Conservation (phyloP, 2,888 invertebrate genomes). For the Tenthredo distinguenda region DNA sequence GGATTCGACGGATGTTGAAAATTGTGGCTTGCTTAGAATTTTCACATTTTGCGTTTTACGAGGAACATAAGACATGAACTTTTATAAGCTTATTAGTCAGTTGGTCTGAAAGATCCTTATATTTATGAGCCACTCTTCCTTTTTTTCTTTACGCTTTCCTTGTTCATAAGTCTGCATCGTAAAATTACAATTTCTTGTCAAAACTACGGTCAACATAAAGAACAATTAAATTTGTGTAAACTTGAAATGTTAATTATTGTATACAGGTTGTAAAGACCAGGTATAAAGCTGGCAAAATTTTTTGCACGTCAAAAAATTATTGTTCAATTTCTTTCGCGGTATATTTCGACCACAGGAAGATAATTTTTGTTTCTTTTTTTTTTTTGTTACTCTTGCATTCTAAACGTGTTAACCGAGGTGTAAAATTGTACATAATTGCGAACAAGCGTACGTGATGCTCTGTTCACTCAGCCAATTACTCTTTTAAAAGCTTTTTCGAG, state of each 20-base stretch:
- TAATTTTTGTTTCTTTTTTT: neutral
- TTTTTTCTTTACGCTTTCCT: neutral
- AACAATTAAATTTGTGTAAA: neutral
- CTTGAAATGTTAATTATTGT: neutral
- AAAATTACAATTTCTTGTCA: neutral
- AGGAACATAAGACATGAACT: conserved; percentile 21
- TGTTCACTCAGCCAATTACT: conserved; percentile 41
- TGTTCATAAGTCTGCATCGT: neutral
- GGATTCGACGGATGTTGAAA: conserved; percentile 35
- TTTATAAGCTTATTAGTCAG: conserved; percentile 38
- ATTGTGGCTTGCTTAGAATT: conserved; percentile 18
- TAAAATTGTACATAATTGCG: conserved; percentile 38
- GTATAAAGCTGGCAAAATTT: neutral
- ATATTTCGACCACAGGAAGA: neutral
- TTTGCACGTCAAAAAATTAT: neutral
- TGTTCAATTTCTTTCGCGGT: neutral
- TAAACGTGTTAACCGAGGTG: conserved; percentile 26
- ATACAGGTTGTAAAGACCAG: neutral
- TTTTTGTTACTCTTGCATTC: neutral
- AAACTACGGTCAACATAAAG: neutral
- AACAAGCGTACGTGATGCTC: conserved; percentile 14
- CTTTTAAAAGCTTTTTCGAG: conserved; percentile 35
- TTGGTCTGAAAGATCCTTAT: neutral
- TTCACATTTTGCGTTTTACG: conserved; percentile 18
- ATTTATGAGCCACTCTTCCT: neutral